Conservation (phyloP, 1,140 invertebrate genomes). For the Diabrotica undecimpunctata region DNA sequence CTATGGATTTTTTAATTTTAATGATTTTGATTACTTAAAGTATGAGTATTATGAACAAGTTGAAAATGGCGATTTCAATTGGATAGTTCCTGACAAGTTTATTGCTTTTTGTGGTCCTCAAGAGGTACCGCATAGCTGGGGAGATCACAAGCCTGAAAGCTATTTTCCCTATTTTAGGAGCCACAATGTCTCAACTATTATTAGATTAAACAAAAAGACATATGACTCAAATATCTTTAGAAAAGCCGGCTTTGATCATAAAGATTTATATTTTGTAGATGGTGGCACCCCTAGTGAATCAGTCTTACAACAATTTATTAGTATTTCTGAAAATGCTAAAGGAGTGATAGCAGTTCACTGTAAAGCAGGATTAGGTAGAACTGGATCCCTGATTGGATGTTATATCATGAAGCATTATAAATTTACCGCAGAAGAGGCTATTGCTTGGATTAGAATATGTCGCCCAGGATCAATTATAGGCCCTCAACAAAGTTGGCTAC, state of each 20-base stretch:
- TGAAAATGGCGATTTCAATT: constrained; percentile 98
- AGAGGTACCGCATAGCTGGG: constrained; percentile 77
- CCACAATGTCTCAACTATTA: constrained; percentile 89
- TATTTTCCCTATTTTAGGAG: constrained; percentile 94
- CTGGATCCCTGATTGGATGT: constrained; percentile 94
- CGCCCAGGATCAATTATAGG: constrained; percentile 98
- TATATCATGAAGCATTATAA: constrained; percentile 99
- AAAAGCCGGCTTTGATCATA: constrained; percentile 90
- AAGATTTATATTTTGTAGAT: constrained; percentile 96
- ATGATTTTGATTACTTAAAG: constrained; percentile 91
- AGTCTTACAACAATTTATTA: constrained; percentile 88
- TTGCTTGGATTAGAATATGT: constrained; percentile 96
- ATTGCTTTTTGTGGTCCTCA: constrained; percentile 99
- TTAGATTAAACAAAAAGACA: constrained; percentile 90
- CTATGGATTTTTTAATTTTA: constrained; percentile 90
- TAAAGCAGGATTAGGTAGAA: constrained; percentile 96
- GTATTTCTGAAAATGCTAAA: constrained; percentile 80
- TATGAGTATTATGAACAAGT: constrained; percentile 93
- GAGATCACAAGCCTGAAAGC: constrained; percentile 91
- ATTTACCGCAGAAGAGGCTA: constrained; percentile 88
- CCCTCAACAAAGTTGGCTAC: constrained; percentile 93
- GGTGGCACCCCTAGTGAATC: constrained; percentile 89
- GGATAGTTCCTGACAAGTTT: constrained; percentile 97
- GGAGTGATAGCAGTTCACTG: constrained; percentile 98
- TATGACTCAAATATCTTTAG: constrained; percentile 91